Conservation (phyloP, 2,888 invertebrate genomes). For the Apamea monoglypha region DNA sequence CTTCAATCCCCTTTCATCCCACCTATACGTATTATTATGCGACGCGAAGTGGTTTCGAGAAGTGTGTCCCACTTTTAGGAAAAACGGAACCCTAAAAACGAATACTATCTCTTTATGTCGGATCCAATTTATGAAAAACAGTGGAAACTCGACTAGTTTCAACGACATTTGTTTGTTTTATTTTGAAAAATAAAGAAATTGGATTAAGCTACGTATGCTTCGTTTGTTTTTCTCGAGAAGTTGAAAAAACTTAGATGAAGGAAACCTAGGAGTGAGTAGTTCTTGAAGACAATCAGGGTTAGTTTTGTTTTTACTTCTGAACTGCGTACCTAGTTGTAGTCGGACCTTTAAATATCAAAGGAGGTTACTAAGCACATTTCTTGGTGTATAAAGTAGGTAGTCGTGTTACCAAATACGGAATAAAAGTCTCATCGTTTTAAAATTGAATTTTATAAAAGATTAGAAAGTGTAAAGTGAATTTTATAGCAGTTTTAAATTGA, state of each 20-base stretch:
- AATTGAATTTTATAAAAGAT: neutral
- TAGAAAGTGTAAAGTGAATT: neutral
- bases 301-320: constrained; percentile 17
- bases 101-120: neutral
- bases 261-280: neutral
- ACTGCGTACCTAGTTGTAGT: neutral
- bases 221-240: constrained; percentile 34
- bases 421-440: neutral
- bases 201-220: constrained; percentile 10
- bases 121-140: constrained; percentile 32
- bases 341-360: neutral
- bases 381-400: neutral
- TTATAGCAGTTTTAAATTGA: neutral
- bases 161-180: constrained; percentile 18
- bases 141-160: constrained; percentile 11
- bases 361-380: too few relatives aligned
- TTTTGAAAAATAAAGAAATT: constrained; percentile 22
- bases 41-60: neutral
- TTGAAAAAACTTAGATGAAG: constrained; percentile 25
- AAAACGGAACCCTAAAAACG: neutral
- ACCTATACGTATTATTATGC: neutral
- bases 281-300: neutral
- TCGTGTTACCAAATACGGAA: neutral
- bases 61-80: neutral
- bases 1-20: neutral